These are phyloP conservation scores for Glareola pratincola DNA, from an alignment of 2,113 vertebrate species.

Conservation along the genomic window DNA sequence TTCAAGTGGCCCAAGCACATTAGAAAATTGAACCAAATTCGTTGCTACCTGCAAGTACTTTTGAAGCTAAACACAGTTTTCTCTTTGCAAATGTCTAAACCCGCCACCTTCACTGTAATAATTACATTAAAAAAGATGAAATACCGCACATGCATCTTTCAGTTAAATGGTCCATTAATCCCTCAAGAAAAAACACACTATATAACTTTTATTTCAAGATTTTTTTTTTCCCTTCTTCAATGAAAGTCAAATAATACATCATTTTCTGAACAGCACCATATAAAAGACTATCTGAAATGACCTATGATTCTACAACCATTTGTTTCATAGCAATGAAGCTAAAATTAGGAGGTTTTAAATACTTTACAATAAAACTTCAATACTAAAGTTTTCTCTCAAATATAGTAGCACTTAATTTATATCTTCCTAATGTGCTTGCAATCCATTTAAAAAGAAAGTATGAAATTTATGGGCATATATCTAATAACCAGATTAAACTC, in stretches of 20 bases:
- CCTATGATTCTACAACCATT: slow-evolving; percentile 25
- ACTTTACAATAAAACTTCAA: slow-evolving; percentile 14
- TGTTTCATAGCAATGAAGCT: slow-evolving; percentile 19
- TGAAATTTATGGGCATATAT: slow-evolving; percentile 17
- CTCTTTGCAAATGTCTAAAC: background rate
- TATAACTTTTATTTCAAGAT: background rate
- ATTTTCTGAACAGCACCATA: background rate
- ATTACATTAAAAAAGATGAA: background rate
- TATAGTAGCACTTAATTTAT: slow-evolving; percentile 27
- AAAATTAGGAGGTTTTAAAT: slow-evolving; percentile 42
- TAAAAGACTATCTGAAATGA: slow-evolving; percentile 12
- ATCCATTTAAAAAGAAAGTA: slow-evolving; percentile 17
- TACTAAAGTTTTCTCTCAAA: slow-evolving; percentile 33
- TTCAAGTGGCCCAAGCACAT: background rate
- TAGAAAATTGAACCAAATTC: background rate
- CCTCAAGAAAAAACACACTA: background rate
- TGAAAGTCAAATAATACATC: background rate
- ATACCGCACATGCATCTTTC: background rate
- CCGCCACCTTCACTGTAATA: background rate
- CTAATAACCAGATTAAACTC: slow-evolving; percentile 18
- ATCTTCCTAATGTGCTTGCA: slow-evolving; percentile 35
- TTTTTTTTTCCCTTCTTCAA: background rate
- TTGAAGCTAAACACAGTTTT: background rate
- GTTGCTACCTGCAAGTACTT: background rate
- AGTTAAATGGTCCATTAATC: slow-evolving; percentile 1